phyloP scores from a whole-genome alignment of 2,888 invertebrate species.

The Synergus umbraculus region DNA sequence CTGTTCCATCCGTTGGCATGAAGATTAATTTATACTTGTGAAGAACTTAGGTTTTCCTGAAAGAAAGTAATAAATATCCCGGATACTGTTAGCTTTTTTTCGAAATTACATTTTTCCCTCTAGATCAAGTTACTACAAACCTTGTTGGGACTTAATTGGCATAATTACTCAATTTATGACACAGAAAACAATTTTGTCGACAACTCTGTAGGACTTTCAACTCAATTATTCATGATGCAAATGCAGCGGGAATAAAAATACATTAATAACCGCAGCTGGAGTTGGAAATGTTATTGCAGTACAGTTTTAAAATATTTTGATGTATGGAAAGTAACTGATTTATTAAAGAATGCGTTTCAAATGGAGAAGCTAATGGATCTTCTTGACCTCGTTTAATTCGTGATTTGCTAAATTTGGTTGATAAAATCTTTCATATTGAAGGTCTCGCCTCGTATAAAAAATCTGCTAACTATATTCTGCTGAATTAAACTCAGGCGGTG shows the following conservation, averaged over 20 bases:
- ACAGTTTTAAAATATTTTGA: too few species aligned
- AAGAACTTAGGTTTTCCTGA: neutral
- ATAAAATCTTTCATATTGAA: constrained; percentile 19
- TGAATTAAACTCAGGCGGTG: constrained; percentile 3
- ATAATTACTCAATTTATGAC: constrained; percentile 17
- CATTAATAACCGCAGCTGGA: neutral
- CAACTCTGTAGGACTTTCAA: neutral
- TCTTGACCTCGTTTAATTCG: neutral
- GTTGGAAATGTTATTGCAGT: neutral
- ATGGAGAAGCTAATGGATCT: neutral
- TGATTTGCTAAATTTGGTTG: constrained; percentile 15
- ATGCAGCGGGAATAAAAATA: neutral
- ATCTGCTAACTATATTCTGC: neutral
- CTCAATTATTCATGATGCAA: constrained; percentile 9
- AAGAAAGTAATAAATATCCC: too few species aligned
- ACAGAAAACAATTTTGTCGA: neutral
- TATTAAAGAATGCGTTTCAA: neutral
- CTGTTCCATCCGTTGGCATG: neutral
- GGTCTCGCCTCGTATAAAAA: neutral
- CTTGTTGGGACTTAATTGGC: constrained; percentile 23
- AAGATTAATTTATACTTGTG: neutral
- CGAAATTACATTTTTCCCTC: neutral
- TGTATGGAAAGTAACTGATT: neutral
- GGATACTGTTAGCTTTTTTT: neutral
- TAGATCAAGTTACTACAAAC: neutral